Evolutionary conservation across 2,797 vertebrate genomes (phyloP), one percentile per base, ranked within the genome.

Genomic region (Diplodus puntazzo): DNA sequence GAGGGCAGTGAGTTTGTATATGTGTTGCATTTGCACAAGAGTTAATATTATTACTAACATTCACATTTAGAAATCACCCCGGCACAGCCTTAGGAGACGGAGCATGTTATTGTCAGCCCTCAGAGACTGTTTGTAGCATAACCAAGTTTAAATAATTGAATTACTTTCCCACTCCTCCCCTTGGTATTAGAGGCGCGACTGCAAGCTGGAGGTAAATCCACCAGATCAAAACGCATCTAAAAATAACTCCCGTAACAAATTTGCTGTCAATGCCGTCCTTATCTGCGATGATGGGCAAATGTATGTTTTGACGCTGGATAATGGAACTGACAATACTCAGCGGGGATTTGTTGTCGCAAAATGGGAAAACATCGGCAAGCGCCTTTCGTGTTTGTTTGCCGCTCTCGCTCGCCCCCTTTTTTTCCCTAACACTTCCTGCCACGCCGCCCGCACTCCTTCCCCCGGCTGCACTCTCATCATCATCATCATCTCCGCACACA

Each of bases 101-200:
- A 69, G 70, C 63, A 68, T 76, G 77, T 92, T 92, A 89, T 82
- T 93, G 91, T 91, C 87, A 89, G 82, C 86, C 90, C 87, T 89
- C 87, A 79, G 91, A 92, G 87, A 86, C 85, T 83, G 79, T 94
- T 94, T 94, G 90, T 88, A 87, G 90, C 88, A 72, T 88, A 86
- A 93, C 90, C 87, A 86, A 84, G 84, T 92, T 92, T 92, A 83
- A 92, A 90, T 94, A 91, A 93, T 91, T 89, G 72, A 94, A 91
- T 92, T 89, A 87, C 73, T 84, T 88, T 83, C 75, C 79, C 76
- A 66, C 85, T 80, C 85, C 81, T 90, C 88, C 85, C 30, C 77
- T 72, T n/a, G 25, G 81, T 90, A 88, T 92, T 89, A 92, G 83
- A 85, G 79, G 77, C 84, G 82, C 70, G 42, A 85, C 87, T 69